Conservation (phyloP, 2,888 invertebrate species). For the Galeopsomyia nigrocyanea region DNA sequence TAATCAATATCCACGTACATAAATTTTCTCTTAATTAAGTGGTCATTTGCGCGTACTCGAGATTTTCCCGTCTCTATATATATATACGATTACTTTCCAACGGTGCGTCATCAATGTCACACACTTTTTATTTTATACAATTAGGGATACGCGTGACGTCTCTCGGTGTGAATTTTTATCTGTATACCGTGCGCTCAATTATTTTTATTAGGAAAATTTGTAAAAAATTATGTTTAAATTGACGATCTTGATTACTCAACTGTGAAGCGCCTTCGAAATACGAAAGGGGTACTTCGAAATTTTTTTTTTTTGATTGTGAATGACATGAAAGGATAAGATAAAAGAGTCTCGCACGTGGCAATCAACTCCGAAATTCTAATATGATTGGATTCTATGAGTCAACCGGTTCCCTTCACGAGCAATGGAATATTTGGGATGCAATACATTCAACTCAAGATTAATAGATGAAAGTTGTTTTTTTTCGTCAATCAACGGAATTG, state of each 20-base stretch:
- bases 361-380: not conserved
- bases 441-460: too few species aligned
- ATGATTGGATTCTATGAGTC: not conserved
- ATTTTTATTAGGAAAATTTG: not conserved
- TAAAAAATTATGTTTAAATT: not conserved
- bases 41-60: constrained; percentile 9
- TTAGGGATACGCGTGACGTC: not conserved
- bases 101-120: constrained; percentile 3
- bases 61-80: not conserved
- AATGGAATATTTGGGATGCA: too few species aligned
- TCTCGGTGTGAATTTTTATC: too few species aligned
- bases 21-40: constrained; percentile 24
- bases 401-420: too few species aligned
- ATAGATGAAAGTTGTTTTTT: too few species aligned
- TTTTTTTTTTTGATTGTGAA: not conserved
- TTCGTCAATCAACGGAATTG: too few species aligned
- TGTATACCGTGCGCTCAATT: not conserved
- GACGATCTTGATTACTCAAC: not conserved
- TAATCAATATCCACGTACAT: not conserved
- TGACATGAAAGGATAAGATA: not conserved
- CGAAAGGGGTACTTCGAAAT: not conserved
- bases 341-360: not conserved
- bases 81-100: not conserved
- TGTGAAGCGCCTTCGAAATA: not conserved
- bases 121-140: not conserved